A percentile compares a stretch with the other conserved stretches of the same genome.
phyloP scores from a whole-genome alignment of 2,113 vertebrate species.

The Pyxicephalus adspersus region DNA sequence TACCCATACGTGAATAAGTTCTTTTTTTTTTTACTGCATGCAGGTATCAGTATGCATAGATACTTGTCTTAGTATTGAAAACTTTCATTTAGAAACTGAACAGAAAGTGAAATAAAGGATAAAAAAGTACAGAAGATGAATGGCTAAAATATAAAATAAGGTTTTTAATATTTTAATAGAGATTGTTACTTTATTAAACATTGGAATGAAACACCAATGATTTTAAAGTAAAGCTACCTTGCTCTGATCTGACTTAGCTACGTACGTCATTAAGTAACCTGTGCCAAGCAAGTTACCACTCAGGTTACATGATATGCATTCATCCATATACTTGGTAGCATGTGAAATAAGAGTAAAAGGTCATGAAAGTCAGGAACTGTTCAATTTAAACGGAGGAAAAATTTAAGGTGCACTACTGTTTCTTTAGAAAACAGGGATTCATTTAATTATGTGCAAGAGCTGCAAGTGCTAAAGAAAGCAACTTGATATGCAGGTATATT shows the following conservation, averaged over 20 bases:
- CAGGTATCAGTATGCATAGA: too few species aligned
- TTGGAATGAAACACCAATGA: neutral
- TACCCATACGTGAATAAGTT: too few species aligned
- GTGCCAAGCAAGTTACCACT: conserved; percentile 21
- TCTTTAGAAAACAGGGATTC: conserved; percentile 1
- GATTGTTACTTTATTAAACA: neutral
- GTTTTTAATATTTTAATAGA: neutral
- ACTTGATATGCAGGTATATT: neutral
- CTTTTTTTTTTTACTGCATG: too few species aligned
- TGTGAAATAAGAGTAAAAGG: conserved; percentile 51
- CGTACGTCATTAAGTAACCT: conserved; percentile 18
- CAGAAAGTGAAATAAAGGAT: too few species aligned
- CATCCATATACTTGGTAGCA: conserved; percentile 33
- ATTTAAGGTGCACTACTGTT: conserved; percentile 3
- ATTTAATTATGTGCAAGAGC: conserved; percentile 18
- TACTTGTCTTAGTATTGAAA: too few species aligned
- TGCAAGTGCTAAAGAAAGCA: neutral
- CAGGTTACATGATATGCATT: conserved; percentile 40
- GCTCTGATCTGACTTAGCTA: neutral
- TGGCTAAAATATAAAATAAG: too few species aligned
- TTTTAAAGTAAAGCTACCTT: neutral
- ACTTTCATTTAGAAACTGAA: too few species aligned
- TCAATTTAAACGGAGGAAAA: conserved; percentile 40
- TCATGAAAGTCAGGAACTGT: conserved; percentile 40
- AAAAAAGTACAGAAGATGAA: too few species aligned